Conservation (phyloP, 2,113 vertebrate species). For the Hyperoodon ampullatus region DNA sequence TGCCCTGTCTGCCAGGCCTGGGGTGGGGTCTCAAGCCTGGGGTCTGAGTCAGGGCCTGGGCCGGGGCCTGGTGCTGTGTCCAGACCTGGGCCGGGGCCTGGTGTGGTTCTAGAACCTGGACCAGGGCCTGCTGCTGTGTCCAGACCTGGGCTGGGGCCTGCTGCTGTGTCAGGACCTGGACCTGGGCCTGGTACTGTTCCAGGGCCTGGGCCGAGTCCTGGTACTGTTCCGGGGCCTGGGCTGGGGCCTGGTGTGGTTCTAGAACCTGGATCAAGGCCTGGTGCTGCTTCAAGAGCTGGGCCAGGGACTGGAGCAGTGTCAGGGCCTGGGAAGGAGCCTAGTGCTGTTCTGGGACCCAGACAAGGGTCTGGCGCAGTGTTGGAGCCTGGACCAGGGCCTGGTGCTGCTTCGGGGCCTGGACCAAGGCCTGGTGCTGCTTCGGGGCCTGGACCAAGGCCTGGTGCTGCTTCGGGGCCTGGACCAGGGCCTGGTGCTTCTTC, state of each 20-base stretch:
- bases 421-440: not conserved
- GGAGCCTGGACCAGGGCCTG: not conserved
- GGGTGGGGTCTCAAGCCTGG: conserved; percentile 4
- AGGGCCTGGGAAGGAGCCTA: not conserved
- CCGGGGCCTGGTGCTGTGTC: not conserved
- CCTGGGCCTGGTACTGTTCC: not conserved
- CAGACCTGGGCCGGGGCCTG: not conserved
- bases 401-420: accelerated
- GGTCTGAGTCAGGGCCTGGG: not conserved
- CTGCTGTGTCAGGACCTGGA: not conserved
- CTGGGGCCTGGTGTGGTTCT: not conserved
- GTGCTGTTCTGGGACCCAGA: not conserved
- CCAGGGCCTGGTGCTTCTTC: not conserved
- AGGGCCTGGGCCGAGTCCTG: not conserved
- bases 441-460: not conserved
- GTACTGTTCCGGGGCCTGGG: accelerated
- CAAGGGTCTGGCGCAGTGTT: not conserved
- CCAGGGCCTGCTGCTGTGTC: not conserved
- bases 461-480: not conserved
- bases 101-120: not conserved
- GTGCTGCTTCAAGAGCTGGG: not conserved
- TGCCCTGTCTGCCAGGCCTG: conserved; percentile 72
- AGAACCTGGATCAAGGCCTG: not conserved
- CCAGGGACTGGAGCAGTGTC: not conserved
- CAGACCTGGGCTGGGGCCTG: not conserved